Percentiles rank a stretch among this genome's conserved stretches.
Conservation (phyloP, 1,140 invertebrate genomes). For the Drosophila bocqueti region DNA sequence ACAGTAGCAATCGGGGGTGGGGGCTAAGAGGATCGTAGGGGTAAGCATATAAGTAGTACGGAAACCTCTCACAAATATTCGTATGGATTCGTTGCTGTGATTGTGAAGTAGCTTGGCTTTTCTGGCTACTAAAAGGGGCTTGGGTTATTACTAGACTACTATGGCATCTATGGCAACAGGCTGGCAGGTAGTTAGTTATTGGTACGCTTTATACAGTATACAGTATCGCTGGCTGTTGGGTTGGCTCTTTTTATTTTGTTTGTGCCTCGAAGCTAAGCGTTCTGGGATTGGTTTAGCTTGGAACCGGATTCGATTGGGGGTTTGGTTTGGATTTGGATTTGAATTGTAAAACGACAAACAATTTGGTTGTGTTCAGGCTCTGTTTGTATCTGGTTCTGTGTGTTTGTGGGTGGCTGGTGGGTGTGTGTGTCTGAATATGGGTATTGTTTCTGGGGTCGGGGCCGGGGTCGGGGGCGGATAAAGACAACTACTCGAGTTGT, state of each 20-base stretch:
- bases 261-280: slow-evolving; percentile 59
- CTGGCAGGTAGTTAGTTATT: slow-evolving; percentile 41
- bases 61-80: slow-evolving; percentile 80
- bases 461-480: slow-evolving; percentile 4
- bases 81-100: slow-evolving; percentile 63
- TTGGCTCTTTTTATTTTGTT: slow-evolving; percentile 63
- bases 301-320: slow-evolving; percentile 33
- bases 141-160: slow-evolving; percentile 59
- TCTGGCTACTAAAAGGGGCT: slow-evolving; percentile 57
- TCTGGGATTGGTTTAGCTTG: slow-evolving; percentile 43
- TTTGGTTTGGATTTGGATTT: slow-evolving; percentile 33
- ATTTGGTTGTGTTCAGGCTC: slow-evolving; percentile 37
- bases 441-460: slow-evolving; percentile 13
- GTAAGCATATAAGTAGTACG: slow-evolving; percentile 71
- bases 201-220: slow-evolving; percentile 54
- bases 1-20: slow-evolving; percentile 37
- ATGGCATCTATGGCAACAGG: slow-evolving; percentile 48
- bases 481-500: slow-evolving; percentile 59
- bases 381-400: slow-evolving; percentile 39
- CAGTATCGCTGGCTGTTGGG: slow-evolving; percentile 30
- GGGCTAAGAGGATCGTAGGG: slow-evolving; percentile 2
- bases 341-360: slow-evolving; percentile 55
- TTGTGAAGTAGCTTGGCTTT: slow-evolving; percentile 76
- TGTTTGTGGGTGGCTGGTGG: slow-evolving; percentile 21
- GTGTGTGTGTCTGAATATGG: slow-evolving; percentile 23